Base-by-base conservation (phyloP, 2,797 vertebrate species). In the Fistularia commersonii region DNA sequence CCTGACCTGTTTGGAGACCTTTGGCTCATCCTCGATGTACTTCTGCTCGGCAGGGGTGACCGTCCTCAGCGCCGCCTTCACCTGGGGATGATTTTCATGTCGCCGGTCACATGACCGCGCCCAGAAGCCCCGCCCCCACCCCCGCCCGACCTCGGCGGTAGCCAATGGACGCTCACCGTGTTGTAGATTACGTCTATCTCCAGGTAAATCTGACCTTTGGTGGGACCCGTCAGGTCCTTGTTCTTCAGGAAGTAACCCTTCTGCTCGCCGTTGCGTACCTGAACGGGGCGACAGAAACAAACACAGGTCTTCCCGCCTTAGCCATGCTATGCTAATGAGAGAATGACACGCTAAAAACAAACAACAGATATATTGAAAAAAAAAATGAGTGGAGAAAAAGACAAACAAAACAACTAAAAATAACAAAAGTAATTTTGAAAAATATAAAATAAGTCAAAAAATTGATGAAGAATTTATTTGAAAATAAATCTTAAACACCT, bases 131-230 rank as follows among this genome's bases (percentile, higher is more conserved):
- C 23, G 23, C 23, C 23, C 23, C 23, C 23, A 23, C 2, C 23
- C 23, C 23, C 23, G 2, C 23, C 4, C 23, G 23, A 23, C 23
- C n/a, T n/a, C n/a, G n/a, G n/a, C n/a, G n/a, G n/a, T n/a, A n/a
- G n/a, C 8, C 13, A 45, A 3, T 1, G 1, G 14, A 42, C 11
- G 92, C 93, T 96, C 93, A 98, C 95, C 63, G 93, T 87, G 86
- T 96, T 97, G 93, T 93, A 98, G 94, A 98, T 91, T 91, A 98
- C 92, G 73, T 98, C 93, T 73, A 95, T 91, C 93, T 98, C 94
- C 84, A 98, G 93, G 92, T 93, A 91, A 90, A 98, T 92, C 91
- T 91, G 87, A 88, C 96, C 95, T 89, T 98, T 97, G 88, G 92
- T 97, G 88, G 92, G 93, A 81, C 89, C 93, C 77, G 93, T 98